These are phyloP conservation scores for Fulica atra DNA, from an alignment of 2,113 vertebrate species.

Conservation along the genomic window DNA sequence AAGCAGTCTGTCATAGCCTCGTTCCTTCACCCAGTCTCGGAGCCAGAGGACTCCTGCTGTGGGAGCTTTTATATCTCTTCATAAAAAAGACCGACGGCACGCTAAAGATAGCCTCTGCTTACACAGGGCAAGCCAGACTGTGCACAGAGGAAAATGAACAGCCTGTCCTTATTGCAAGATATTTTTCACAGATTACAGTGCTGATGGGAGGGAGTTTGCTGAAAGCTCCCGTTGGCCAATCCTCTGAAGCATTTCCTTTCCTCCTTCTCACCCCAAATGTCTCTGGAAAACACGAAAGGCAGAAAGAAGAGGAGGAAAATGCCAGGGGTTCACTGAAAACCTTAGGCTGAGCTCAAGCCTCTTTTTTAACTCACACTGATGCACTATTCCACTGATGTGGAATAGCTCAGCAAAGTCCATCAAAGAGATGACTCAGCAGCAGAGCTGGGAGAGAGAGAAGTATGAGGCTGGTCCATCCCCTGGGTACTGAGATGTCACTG, in stretches of 20 bases:
- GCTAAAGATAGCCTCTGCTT: slow-evolving; percentile 63
- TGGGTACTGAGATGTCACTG: neutral
- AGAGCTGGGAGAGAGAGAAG: neutral
- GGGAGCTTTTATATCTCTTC: slow-evolving; percentile 49
- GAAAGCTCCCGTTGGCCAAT: neutral
- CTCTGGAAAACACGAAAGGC: neutral
- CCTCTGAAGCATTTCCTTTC: neutral
- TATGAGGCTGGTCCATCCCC: neutral
- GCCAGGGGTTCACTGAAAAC: neutral
- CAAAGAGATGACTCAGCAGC: fast-evolving
- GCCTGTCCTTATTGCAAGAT: slow-evolving; percentile 24
- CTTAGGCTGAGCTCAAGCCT: fast-evolving
- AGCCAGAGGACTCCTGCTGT: slow-evolving; percentile 50
- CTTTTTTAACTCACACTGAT: neutral
- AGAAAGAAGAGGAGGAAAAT: neutral
- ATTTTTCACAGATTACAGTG: neutral
- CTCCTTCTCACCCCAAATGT: neutral
- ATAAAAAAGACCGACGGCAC: neutral
- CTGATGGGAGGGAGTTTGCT: neutral
- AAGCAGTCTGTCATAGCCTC: slow-evolving; percentile 34
- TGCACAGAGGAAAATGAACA: slow-evolving; percentile 42
- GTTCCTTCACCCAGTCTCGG: slow-evolving; percentile 11
- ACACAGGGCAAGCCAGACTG: neutral
- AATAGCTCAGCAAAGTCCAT: neutral
- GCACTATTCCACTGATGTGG: neutral